Base-by-base conservation (phyloP, 2,797 vertebrate species). In the Lindbergichthys nudifrons region DNA sequence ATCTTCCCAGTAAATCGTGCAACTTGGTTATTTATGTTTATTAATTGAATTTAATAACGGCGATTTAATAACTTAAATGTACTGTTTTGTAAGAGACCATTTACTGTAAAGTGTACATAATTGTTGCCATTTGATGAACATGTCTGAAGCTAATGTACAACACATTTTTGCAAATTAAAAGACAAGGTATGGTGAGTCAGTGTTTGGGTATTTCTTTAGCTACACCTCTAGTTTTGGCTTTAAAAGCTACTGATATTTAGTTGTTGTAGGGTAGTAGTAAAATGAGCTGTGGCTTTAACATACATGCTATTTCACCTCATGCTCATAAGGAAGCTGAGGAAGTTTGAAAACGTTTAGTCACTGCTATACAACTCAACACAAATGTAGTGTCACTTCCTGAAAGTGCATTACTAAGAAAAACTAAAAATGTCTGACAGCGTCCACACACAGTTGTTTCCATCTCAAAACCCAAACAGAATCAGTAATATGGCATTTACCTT, bases 131-230 rank as follows among this genome's bases (percentile, higher is more conserved):
- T 50, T 58, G 8, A 51, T 59, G 16, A 19, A 14, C 36, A 32
- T 9, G 36, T 15, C 30, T 47, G 8, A 46, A 52, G 47, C n/a
- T n/a, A 2, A 54, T 78, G 47, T 74, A 65, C 62, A 79, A n/a
- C n/a, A n/a, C n/a, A n/a, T n/a, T 45, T 51, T 26, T 19, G 59
- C 5, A 42, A 65, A 53, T 70, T 41, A 53, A 73, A 73, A 70
- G 21, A 75, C 19, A 52, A 46, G 12, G 32, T 18, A 61, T 7
- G 23, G 65, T 50, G n/a, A 41, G 58, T 48, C 30, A 60, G 45
- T 60, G 42, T 52, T 76, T 61, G 36, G 26, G 47, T 9, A 50
- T 71, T 46, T 54, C 7, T 12, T 70, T 10, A 61, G 42, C 47
- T 26, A 54, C 50, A 67, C 62, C 46, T 43, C 13, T 21, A 26